These are phyloP conservation scores for Wasmannia auropunctata DNA, from an alignment of 1,140 invertebrate species.

Conservation along the genomic window DNA sequence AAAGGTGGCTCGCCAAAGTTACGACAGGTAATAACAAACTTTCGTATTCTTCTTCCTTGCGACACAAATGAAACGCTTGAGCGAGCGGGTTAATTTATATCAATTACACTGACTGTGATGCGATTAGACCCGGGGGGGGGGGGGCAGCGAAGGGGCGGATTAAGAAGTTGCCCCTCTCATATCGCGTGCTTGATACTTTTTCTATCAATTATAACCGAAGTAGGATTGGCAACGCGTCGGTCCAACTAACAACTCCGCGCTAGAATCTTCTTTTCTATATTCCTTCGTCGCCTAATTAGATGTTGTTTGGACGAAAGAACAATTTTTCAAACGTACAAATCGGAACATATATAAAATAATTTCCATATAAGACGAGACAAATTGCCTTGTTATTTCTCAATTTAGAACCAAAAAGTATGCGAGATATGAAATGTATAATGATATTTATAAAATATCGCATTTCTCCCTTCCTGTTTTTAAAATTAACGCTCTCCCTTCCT, in stretches of 20 bases:
- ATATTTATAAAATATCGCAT: background rate
- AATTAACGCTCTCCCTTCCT: background rate
- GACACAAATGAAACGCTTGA: constrained; percentile 57
- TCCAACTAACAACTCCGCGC: background rate
- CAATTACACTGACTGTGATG: constrained; percentile 66
- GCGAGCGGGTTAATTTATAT: constrained; percentile 66
- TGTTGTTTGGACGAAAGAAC: background rate
- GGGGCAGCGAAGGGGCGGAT: constrained; percentile 32
- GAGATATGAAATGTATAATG: background rate
- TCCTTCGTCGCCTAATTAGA: background rate
- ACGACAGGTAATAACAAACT: constrained; percentile 69
- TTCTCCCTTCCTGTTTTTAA: background rate
- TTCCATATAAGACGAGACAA: background rate
- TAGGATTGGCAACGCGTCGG: background rate
- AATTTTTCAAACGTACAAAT: background rate
- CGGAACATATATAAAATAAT: background rate
- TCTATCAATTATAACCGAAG: constrained; percentile 9
- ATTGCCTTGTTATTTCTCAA: background rate
- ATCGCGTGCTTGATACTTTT: constrained; percentile 27
- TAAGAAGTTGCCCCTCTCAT: constrained; percentile 59
- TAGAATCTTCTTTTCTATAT: background rate
- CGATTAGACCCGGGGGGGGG: constrained; percentile 54
- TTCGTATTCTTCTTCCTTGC: constrained; percentile 63
- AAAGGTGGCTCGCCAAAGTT: constrained; percentile 43
- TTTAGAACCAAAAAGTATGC: background rate